phyloP scores from a whole-genome alignment of 2,113 vertebrate genomes.

The Oostethus manadensis region DNA sequence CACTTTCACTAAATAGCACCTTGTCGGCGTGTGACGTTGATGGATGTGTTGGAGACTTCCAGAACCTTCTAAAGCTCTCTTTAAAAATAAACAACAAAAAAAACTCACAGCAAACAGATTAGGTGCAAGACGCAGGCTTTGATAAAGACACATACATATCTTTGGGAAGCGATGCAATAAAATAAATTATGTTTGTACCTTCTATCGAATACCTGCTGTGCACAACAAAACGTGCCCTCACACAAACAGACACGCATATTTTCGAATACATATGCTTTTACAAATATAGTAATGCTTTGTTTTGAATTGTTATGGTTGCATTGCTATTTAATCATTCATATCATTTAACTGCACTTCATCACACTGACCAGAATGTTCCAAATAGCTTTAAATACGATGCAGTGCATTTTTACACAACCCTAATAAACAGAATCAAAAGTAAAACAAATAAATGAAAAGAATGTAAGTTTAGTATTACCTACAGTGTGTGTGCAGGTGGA shows the following conservation, averaged over 20 bases:
- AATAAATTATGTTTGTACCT: neutral
- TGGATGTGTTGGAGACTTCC: slow-evolving; percentile 70
- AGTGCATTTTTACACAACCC: too few relatives aligned
- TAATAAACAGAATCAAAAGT: too few relatives aligned
- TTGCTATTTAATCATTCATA: too few relatives aligned
- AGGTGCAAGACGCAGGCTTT: slow-evolving; percentile 35
- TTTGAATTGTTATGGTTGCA: neutral
- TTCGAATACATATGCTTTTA: neutral
- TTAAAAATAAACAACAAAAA: neutral
- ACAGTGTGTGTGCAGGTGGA: neutral
- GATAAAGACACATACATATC: slow-evolving; percentile 41
- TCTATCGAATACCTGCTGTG: neutral
- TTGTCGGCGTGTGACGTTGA: slow-evolving; percentile 75
- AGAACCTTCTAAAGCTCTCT: slow-evolving; percentile 77
- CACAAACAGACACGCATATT: neutral
- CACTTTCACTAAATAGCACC: slow-evolving; percentile 67
- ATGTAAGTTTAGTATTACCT: too few relatives aligned
- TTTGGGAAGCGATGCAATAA: slow-evolving; percentile 14
- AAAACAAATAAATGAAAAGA: too few relatives aligned
- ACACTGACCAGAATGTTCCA: too few relatives aligned
- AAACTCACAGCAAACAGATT: slow-evolving; percentile 42
- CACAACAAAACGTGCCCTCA: neutral
- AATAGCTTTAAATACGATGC: too few relatives aligned
- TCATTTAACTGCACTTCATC: too few relatives aligned
- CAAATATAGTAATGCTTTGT: neutral